Conservation (phyloP, 53 echinoderm and acorn worm genomes). For the Crossaster papposus region DNA sequence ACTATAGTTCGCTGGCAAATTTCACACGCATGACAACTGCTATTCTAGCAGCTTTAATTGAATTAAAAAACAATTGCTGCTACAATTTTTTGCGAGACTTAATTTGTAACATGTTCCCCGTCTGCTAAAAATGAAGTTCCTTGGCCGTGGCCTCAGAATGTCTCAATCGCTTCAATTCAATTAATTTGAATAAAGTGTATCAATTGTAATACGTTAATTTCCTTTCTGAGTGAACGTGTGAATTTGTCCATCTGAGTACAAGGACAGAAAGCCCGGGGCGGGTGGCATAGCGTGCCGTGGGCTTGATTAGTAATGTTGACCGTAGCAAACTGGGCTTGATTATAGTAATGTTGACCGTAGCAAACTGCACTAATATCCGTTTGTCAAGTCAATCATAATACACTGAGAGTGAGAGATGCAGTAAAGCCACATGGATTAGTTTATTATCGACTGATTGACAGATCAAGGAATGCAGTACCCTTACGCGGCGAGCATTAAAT, state of each 20-base stretch:
- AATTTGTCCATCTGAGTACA: background rate
- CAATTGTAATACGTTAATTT: background rate
- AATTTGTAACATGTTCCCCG: no score
- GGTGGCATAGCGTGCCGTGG: background rate
- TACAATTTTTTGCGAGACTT: no score
- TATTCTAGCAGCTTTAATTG: no score
- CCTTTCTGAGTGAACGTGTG: background rate
- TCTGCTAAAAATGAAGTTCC: no score
- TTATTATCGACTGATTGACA: slow-evolving; percentile 47
- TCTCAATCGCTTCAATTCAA: background rate
- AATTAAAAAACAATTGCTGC: no score
- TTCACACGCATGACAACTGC: no score
- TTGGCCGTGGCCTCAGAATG: background rate
- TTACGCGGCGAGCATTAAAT: slow-evolving; percentile 19
- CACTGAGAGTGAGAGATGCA: slow-evolving; percentile 6
- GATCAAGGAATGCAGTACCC: slow-evolving; percentile 32
- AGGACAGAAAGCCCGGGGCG: background rate
- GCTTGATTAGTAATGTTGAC: slow-evolving; percentile 4
- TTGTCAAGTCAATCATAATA: background rate
- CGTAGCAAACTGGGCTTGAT: no score
- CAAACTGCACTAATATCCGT: slow-evolving; percentile 34
- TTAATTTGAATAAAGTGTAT: background rate
- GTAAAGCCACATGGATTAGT: background rate
- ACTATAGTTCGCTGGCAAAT: no score
- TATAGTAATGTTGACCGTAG: no score